These are phyloP conservation scores for Dermochelys coriacea DNA, from an alignment of 2,797 vertebrate species.

Conservation along the genomic window DNA sequence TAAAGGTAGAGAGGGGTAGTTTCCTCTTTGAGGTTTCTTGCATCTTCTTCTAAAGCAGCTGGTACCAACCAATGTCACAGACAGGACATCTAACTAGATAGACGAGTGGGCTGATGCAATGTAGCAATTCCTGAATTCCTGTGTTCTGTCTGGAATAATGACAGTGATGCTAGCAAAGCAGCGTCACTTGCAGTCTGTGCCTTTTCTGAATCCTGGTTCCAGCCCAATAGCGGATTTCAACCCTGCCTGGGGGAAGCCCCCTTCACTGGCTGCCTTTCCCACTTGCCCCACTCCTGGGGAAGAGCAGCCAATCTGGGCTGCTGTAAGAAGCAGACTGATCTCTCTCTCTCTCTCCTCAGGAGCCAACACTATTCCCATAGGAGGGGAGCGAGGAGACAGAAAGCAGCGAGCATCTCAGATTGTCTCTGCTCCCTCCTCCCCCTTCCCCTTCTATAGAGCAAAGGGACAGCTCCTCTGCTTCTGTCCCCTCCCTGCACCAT, in stretches of 20 bases:
- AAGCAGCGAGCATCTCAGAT: background rate
- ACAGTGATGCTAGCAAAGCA: background rate
- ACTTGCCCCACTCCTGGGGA: background rate
- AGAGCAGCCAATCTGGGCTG: background rate
- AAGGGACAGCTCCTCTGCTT: background rate
- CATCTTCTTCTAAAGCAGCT: background rate
- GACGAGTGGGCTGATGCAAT: background rate
- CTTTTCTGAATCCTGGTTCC: background rate
- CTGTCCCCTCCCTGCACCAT: background rate
- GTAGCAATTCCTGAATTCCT: background rate
- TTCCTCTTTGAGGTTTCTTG: background rate
- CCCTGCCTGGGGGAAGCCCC: background rate
- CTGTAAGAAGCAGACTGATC: background rate
- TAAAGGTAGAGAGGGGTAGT: background rate
- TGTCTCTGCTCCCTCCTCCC: background rate
- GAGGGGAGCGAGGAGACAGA: background rate
- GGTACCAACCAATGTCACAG: background rate
- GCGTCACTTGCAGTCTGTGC: background rate
- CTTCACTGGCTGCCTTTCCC: background rate
- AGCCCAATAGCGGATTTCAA: background rate
- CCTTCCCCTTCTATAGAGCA: no score
- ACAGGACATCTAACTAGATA: rapidly evolving
- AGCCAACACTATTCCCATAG: background rate
- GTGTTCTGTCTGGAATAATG: background rate
- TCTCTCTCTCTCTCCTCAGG: background rate